Evolutionary conservation across 2,888 invertebrate genomes (phyloP).

Genomic region (Ochropleura plecta): DNA sequence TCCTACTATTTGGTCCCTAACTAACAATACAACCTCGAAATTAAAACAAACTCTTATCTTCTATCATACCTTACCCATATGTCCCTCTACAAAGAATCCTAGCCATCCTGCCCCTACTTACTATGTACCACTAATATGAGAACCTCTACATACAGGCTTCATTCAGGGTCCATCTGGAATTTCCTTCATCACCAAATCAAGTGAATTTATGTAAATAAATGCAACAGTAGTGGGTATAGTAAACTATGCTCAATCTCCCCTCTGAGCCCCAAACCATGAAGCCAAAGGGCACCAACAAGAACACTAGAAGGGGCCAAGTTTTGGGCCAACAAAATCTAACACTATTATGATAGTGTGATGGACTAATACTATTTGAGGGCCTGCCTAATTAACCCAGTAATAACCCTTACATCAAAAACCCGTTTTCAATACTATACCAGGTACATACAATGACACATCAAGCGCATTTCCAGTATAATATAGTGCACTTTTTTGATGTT

Average conservation of each 20-base stretch:
- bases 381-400: too few relatives aligned
- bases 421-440: too few relatives aligned
- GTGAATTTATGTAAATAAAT: background rate
- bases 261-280: background rate
- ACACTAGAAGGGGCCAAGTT: background rate
- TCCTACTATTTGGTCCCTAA: background rate
- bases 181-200: background rate
- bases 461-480: too few relatives aligned
- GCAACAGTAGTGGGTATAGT: background rate
- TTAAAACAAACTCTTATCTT: too few relatives aligned
- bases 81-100: background rate
- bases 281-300: background rate
- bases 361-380: too few relatives aligned
- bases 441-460: too few relatives aligned
- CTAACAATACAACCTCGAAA: background rate
- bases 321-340: background rate
- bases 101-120: background rate
- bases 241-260: background rate
- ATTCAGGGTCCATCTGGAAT: background rate
- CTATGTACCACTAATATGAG: background rate
- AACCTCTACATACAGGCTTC: background rate
- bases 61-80: too few relatives aligned
- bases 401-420: too few relatives aligned
- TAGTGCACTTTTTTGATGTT: too few relatives aligned
- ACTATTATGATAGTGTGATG: background rate